Conservation (phyloP, 2,113 vertebrate genomes). For the Bubo blakistoni region DNA sequence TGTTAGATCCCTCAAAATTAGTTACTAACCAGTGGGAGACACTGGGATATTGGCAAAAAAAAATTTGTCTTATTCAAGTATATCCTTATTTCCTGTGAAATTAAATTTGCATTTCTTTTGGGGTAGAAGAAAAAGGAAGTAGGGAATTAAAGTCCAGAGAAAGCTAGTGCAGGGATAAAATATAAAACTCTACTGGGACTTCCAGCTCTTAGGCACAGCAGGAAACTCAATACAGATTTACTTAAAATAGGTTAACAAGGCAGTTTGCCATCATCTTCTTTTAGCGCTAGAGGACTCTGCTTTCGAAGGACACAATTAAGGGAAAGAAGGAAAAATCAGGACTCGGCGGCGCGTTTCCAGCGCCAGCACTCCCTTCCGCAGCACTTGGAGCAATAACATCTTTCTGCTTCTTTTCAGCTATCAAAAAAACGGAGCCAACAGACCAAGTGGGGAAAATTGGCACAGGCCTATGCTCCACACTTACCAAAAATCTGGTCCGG, state of each 20-base stretch:
- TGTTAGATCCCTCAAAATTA: conserved; percentile 46
- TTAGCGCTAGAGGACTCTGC: conserved; percentile 48
- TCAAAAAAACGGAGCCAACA: not conserved
- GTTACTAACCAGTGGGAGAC: conserved; percentile 42
- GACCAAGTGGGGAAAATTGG: not conserved
- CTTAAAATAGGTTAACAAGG: conserved; percentile 69
- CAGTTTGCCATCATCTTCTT: conserved; percentile 59
- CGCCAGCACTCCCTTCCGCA: not conserved
- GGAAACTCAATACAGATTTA: conserved; percentile 64
- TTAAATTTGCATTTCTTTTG: conserved; percentile 56
- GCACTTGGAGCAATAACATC: not conserved
- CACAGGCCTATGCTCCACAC: not conserved
- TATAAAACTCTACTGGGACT: conserved; percentile 53
- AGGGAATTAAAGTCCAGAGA: conserved; percentile 54
- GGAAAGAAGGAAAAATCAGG: not conserved
- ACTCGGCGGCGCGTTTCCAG: not conserved
- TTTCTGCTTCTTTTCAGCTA: not conserved
- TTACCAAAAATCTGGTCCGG: not conserved
- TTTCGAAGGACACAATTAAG: conserved; percentile 59
- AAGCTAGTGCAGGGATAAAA: conserved; percentile 41
- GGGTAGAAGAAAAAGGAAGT: conserved; percentile 30
- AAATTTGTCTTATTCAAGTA: not conserved
- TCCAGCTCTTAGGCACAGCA: conserved; percentile 59
- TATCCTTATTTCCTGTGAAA: conserved; percentile 52
- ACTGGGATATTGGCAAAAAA: not conserved